Percentiles rank a stretch among this genome's conserved stretches.
Evolutionary conservation across 1,140 invertebrate species (phyloP).

Genomic region (Drosophila pseudoobscura): DNA sequence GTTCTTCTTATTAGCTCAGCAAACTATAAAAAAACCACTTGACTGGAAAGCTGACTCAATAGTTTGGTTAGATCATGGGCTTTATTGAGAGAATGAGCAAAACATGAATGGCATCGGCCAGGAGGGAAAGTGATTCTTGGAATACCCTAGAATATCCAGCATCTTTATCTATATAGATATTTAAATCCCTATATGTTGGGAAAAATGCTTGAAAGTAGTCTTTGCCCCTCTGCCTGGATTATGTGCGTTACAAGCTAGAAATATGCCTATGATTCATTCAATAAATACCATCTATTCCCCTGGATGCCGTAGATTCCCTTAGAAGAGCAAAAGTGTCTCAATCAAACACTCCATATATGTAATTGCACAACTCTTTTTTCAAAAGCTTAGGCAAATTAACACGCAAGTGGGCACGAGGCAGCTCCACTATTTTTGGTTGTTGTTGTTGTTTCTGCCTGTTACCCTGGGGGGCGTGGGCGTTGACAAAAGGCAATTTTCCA

Average conservation of each 20-base stretch:
- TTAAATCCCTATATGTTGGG: no score
- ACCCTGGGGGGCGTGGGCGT: constrained; percentile 43
- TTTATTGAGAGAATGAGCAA: no score
- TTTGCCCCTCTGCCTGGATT: no score
- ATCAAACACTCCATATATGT: constrained; percentile 8
- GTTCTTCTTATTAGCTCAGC: constrained; percentile 38
- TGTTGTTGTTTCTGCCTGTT: constrained; percentile 1
- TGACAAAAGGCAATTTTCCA: constrained; percentile 69
- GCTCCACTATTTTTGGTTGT: background rate
- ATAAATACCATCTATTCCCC: no score
- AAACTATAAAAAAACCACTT: constrained; percentile 16
- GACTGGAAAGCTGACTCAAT: constrained; percentile 22
- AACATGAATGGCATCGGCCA: no score
- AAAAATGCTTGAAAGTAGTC: no score
- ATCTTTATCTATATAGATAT: no score
- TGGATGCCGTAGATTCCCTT: no score
- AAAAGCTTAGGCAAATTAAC: constrained; percentile 58
- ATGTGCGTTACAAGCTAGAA: no score
- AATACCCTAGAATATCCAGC: no score
- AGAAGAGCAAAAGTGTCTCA: constrained; percentile 5
- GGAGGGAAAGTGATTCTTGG: no score
- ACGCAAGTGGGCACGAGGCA: constrained; percentile 47
- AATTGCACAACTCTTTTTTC: constrained; percentile 12
- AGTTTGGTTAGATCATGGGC: constrained; percentile 20
- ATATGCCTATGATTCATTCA: no score